Evolutionary conservation across 2,113 vertebrate species (phyloP), one percentile per base, ranked within the genome.

Genomic region (Myanophis thanlyinensis): DNA sequence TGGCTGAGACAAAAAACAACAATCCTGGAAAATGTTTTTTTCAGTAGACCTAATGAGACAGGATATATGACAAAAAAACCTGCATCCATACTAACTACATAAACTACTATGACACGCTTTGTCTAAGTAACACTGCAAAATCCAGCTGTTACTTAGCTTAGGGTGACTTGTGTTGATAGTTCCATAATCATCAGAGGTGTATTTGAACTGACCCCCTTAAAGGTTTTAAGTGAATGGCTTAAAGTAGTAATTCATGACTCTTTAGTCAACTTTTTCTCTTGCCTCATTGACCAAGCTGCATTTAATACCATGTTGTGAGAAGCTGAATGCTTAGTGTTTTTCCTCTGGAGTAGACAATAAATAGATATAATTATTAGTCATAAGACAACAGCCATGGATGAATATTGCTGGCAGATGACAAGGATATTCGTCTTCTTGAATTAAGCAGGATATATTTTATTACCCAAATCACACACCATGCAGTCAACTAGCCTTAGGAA

Each of bases 391-490:
- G 89, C 80, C 44, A 25, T 35, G 48, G 46, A 46, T 30, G 53
- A 86, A 93, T 90, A 87, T 67, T 93, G 56, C 73, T 80, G 92
- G 87, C 56, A 67, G 84, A n/a, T 90, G 89, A 90, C 80, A 88
- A 87, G 54, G 56, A 52, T 73, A 90, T 90, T 87, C 54, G 85
- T 53, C 10, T 73, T 73, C 48, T 73, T 90, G 49, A 90, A 90
- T 90, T 87, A 87, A 73, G 89, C 3, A 80, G 47, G 88, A 86
- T 20, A 47, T 20, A 87, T 93, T 54, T 88, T 87, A 54, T 90
- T 73, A 87, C 56, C 49, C 49, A 90, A 18, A 44, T 87, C 48
- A 47, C 84, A 87, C 25, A 53, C 35, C 54, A 52, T 90, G 35
- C 48, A 86, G 52, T 90, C 92, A 87, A 23, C 53, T 90, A 87